Conservation (phyloP, 1,140 invertebrate species). For the Lamellibrachia luymesi region DNA sequence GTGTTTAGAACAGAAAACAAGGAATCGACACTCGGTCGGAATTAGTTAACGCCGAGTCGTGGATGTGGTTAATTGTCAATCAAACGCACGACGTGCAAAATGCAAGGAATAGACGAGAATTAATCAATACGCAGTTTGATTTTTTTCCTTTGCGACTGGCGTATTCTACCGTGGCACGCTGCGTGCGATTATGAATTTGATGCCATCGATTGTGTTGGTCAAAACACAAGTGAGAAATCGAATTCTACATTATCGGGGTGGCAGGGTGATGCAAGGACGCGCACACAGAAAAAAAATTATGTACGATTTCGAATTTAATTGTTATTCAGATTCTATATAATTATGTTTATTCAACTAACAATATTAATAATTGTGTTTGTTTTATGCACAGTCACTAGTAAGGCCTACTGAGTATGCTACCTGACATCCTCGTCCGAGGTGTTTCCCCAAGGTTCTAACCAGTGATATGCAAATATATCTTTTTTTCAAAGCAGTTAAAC, state of each 20-base stretch:
- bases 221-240: neutral
- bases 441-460: too few relatives aligned
- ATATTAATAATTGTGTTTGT: too few relatives aligned
- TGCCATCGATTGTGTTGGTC: neutral
- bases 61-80: neutral
- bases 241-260: neutral
- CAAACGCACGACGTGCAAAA: neutral
- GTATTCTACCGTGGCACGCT: neutral
- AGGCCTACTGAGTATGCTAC: too few relatives aligned
- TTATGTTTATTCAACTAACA: too few relatives aligned
- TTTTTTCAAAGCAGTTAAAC: too few relatives aligned
- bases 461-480: too few relatives aligned
- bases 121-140: neutral
- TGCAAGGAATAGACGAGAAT: neutral
- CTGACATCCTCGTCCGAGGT: too few relatives aligned
- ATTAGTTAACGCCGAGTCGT: neutral
- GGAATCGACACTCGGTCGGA: neutral
- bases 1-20: neutral
- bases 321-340: neutral
- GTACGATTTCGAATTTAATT: neutral
- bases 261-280: neutral
- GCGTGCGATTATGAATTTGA: neutral
- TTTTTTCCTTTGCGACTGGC: neutral
- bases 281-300: neutral
- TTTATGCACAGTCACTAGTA: too few relatives aligned